Evolutionary conservation across 2,113 vertebrate species (phyloP).

Genomic region (Morone chrysops): DNA sequence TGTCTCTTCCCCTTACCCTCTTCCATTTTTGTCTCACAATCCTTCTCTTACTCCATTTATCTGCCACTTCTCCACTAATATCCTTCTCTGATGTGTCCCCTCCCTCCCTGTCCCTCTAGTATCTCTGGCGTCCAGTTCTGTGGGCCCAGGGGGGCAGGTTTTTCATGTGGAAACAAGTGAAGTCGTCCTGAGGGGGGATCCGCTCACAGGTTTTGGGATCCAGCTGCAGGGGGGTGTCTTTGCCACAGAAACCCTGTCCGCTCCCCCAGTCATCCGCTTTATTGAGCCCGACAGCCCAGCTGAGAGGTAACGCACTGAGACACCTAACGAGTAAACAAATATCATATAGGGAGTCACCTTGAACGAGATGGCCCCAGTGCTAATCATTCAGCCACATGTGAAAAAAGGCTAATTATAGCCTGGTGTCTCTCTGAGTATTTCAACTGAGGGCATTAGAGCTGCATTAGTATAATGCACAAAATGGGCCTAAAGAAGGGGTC

Average conservation of each 20-base stretch:
- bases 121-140: conserved; percentile 93
- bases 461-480: conserved; percentile 9
- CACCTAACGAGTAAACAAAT: conserved; percentile 50
- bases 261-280: conserved; percentile 93
- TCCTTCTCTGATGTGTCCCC: conserved; percentile 45
- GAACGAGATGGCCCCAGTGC: conserved; percentile 27
- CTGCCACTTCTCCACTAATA: conserved; percentile 45
- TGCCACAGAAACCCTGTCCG: conserved; percentile 93
- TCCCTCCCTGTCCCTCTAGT: conserved; percentile 80
- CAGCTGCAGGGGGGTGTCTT: conserved; percentile 98
- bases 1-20: conserved; percentile 31
- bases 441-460: conserved; percentile 16
- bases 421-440: conserved; percentile 19
- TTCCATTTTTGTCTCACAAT: conserved; percentile 31
- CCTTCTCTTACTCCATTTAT: conserved; percentile 43
- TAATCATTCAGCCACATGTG: conserved; percentile 60
- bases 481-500: background rate
- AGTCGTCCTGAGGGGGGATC: conserved; percentile 93
- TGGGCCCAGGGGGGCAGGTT: conserved; percentile 95
- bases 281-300: conserved; percentile 97
- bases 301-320: conserved; percentile 88
- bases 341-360: conserved; percentile 68
- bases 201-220: conserved; percentile 95
- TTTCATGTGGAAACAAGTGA: conserved; percentile 95
- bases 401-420: conserved; percentile 47